Conservation (phyloP, 2,113 vertebrate genomes). For the Eublepharis macularius region DNA sequence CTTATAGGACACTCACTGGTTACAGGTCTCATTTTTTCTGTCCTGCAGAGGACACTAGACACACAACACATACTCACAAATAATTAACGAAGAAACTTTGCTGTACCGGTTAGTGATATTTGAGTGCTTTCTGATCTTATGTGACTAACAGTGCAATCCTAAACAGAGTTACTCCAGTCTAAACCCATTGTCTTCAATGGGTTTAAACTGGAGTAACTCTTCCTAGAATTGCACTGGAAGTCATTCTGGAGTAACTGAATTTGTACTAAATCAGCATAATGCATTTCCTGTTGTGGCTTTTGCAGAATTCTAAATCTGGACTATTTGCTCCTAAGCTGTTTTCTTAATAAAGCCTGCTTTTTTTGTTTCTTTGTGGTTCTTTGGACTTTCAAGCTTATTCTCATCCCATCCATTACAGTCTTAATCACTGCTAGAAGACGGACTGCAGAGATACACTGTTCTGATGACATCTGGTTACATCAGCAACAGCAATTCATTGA, state of each 20-base stretch:
- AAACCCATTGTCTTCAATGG: no score
- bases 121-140: not conserved
- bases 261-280: not conserved
- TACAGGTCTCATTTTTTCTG: not conserved
- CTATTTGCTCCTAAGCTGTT: not conserved
- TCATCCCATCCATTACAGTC: no score
- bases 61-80: not conserved
- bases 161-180: no score
- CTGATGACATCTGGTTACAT: not conserved
- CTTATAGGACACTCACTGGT: no score
- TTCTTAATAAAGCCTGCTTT: not conserved
- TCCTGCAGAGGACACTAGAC: not conserved
- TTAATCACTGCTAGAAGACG: not conserved
- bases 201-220: no score
- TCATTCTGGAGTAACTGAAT: not conserved
- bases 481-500: no score
- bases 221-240: no score
- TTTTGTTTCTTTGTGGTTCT: not conserved
- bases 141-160: no score
- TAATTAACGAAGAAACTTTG: slow-evolving; percentile 4
- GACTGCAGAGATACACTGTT: not conserved
- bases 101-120: not conserved
- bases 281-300: not conserved
- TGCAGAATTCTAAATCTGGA: not conserved
- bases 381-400: not conserved